phyloP scores from a whole-genome alignment of 2,888 invertebrate genomes.

The Gasteruption jaculator region DNA sequence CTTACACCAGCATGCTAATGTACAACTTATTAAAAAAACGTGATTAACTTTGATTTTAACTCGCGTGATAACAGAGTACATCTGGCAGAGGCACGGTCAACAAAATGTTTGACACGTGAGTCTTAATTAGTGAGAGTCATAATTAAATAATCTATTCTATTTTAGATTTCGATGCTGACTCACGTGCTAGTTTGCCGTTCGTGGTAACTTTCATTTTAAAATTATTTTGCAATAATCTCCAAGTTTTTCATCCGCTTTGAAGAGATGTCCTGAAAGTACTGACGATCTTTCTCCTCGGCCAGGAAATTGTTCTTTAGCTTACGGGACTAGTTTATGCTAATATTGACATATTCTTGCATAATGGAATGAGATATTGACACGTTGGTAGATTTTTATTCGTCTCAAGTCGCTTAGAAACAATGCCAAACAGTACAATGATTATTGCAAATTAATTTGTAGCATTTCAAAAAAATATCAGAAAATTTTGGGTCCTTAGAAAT shows the following conservation, averaged over 20 bases:
- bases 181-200: background rate
- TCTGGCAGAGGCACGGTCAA: slow-evolving; percentile 23
- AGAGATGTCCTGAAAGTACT: too few relatives aligned
- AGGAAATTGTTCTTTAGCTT: slow-evolving; percentile 40
- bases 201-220: background rate
- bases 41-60: slow-evolving; percentile 39
- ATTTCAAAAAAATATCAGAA: too few relatives aligned
- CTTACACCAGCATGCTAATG: slow-evolving; percentile 27
- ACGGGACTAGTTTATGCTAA: slow-evolving; percentile 39
- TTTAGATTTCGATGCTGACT: too few relatives aligned
- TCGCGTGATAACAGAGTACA: slow-evolving; percentile 33
- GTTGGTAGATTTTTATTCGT: too few relatives aligned
- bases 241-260: background rate
- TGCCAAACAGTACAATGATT: too few relatives aligned
- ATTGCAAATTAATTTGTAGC: too few relatives aligned
- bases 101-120: slow-evolving; percentile 26
- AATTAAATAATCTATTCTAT: slow-evolving; percentile 18
- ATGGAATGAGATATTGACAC: too few relatives aligned
- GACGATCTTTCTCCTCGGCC: slow-evolving; percentile 17
- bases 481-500: too few relatives aligned
- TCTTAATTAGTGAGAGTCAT: slow-evolving; percentile 26
- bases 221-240: background rate
- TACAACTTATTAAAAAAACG: slow-evolving; percentile 27
- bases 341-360: slow-evolving; percentile 43
- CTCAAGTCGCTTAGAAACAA: too few relatives aligned